These are phyloP conservation scores for Rhyacophila evoluta DNA, from an alignment of 2,888 invertebrate species.

Conservation along the genomic window DNA sequence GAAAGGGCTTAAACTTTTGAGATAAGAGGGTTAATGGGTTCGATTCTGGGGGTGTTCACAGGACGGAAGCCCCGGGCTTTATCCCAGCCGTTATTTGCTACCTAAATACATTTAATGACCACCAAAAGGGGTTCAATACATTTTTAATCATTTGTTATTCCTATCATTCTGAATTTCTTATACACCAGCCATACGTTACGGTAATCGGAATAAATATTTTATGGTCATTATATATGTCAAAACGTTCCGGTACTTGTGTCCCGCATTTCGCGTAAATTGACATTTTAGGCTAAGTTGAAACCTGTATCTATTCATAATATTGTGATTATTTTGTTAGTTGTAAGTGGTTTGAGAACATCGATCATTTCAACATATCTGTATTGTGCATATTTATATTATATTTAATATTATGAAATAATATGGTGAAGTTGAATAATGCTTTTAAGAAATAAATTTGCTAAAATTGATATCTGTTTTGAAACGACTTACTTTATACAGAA, in stretches of 20 bases:
- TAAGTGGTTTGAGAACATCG: slow-evolving; percentile 50
- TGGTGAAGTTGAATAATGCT: slow-evolving; percentile 53
- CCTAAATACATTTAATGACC: slow-evolving; percentile 17
- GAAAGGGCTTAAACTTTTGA: slow-evolving; percentile 12
- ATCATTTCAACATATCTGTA: slow-evolving; percentile 53
- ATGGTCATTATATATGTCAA: slow-evolving; percentile 17
- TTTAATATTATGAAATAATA: slow-evolving; percentile 41
- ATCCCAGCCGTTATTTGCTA: background rate
- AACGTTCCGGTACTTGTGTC: background rate
- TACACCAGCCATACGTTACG: slow-evolving; percentile 24
- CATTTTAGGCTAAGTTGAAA: slow-evolving; percentile 35
- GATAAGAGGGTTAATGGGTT: slow-evolving; percentile 24
- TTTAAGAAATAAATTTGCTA: slow-evolving; percentile 50
- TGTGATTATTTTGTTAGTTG: slow-evolving; percentile 50
- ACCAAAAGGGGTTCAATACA: slow-evolving; percentile 24
- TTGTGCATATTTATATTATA: slow-evolving; percentile 50
- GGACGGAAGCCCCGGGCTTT: slow-evolving; percentile 27
- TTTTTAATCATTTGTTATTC: slow-evolving; percentile 9
- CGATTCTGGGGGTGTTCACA: slow-evolving; percentile 42
- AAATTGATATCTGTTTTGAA: slow-evolving; percentile 38
- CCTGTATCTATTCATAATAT: slow-evolving; percentile 37
- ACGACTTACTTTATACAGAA: slow-evolving; percentile 12
- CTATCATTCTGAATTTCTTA: background rate
- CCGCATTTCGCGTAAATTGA: slow-evolving; percentile 1
- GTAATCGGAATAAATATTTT: slow-evolving; percentile 25